Evolutionary conservation across 1,140 invertebrate genomes (phyloP).

Genomic region (Reticulitermes speratus): DNA sequence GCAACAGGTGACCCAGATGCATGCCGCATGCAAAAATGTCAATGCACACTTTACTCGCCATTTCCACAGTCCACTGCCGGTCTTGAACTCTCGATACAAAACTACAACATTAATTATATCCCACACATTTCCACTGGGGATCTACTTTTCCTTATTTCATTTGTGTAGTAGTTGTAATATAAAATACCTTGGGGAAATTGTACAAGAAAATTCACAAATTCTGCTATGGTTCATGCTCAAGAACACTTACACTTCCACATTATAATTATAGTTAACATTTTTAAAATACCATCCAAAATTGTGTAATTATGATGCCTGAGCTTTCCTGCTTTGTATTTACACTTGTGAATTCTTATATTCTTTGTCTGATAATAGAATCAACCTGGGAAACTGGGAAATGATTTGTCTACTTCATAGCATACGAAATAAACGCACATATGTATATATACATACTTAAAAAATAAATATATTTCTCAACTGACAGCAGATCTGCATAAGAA

Average conservation of each 20-base stretch:
- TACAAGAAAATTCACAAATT: not conserved
- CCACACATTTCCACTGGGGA: not conserved
- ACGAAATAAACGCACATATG: too few species aligned
- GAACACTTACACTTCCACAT: not conserved
- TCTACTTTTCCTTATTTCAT: not conserved
- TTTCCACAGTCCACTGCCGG: not conserved
- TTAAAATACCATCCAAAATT: slow-evolving; percentile 8
- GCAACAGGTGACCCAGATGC: not conserved
- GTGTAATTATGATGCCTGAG: not conserved
- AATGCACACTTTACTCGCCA: slow-evolving; percentile 2
- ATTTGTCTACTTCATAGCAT: too few species aligned
- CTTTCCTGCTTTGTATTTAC: not conserved
- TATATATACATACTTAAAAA: too few species aligned
- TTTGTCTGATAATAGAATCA: slow-evolving; percentile 12
- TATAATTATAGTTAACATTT: not conserved
- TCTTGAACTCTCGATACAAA: not conserved
- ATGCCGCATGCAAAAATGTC: not conserved
- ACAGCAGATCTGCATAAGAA: too few species aligned
- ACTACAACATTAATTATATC: not conserved
- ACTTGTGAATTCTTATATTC: not conserved
- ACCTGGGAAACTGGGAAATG: not conserved
- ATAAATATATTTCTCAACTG: too few species aligned
- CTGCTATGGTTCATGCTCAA: not conserved
- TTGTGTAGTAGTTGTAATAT: slow-evolving; percentile 14
- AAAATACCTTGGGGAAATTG: not conserved